phyloP scores from a whole-genome alignment of 2,888 invertebrate species.

The Chymomyza procnemis region DNA sequence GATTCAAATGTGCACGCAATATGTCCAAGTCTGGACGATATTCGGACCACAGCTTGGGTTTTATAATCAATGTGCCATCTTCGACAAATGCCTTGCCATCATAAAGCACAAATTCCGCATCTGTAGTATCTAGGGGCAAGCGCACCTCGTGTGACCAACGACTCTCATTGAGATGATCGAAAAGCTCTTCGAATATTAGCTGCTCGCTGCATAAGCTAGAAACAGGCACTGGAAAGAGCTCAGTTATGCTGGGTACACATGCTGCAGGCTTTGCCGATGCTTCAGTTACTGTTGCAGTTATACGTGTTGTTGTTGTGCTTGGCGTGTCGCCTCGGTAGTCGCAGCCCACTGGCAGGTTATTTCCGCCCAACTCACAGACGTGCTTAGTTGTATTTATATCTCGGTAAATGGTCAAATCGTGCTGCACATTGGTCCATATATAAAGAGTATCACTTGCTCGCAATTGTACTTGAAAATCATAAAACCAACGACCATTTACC shows the following conservation, averaged over 20 bases:
- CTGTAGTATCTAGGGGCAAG: constrained; percentile 79
- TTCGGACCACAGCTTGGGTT: constrained; percentile 70
- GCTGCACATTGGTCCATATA: constrained; percentile 82
- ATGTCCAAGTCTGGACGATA: constrained; percentile 61
- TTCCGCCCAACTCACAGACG: constrained; percentile 46
- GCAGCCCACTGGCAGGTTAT: constrained; percentile 39
- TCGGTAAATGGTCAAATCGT: constrained; percentile 79
- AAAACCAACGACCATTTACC: constrained; percentile 80
- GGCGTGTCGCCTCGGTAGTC: constrained; percentile 14
- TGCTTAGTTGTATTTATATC: constrained; percentile 39
- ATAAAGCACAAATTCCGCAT: constrained; percentile 79
- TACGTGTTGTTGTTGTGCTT: background rate
- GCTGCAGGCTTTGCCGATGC: constrained; percentile 13
- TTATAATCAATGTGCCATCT: constrained; percentile 73
- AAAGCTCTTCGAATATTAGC: constrained; percentile 83
- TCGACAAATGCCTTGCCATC: constrained; percentile 67
- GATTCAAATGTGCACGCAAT: constrained; percentile 68
- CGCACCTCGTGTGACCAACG: constrained; percentile 82
- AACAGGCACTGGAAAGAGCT: constrained; percentile 35
- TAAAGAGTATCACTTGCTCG: constrained; percentile 81
- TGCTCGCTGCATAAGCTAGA: constrained; percentile 78
- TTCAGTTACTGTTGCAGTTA: constrained; percentile 5
- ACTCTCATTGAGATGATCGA: constrained; percentile 77
- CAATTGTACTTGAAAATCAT: constrained; percentile 79
- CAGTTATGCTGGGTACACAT: constrained; percentile 29